Evolutionary conservation across 2,113 vertebrate species (phyloP).

Genomic region (Gallinago undulata): DNA sequence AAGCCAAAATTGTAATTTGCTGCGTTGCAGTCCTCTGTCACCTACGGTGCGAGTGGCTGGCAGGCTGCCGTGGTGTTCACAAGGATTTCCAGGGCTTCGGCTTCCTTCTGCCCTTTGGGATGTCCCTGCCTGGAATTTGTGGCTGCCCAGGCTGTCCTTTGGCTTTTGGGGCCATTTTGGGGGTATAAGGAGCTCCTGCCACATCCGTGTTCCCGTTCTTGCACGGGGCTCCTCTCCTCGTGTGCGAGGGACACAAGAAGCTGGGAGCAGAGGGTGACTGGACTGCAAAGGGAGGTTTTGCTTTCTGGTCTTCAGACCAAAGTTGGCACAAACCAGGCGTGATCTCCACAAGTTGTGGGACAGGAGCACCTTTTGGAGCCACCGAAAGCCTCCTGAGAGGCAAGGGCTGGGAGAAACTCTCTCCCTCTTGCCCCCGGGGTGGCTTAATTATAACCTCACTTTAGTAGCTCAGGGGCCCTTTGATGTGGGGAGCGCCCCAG

Average conservation of each 20-base stretch:
- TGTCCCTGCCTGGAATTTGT: background rate
- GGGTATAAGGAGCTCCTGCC: background rate
- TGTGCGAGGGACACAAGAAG: background rate
- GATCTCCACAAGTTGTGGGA: background rate
- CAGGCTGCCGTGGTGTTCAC: background rate
- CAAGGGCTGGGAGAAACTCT: constrained; percentile 12
- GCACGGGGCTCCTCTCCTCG: background rate
- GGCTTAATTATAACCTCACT: constrained; percentile 25
- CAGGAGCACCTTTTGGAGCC: accelerated
- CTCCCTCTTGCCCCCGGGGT: background rate
- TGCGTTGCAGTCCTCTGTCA: accelerated
- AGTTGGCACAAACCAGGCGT: accelerated
- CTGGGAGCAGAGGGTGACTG: accelerated
- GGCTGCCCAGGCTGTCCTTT: background rate
- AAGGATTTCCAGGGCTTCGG: background rate
- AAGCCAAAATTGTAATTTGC: background rate
- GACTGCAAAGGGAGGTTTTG: background rate
- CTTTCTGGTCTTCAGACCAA: background rate
- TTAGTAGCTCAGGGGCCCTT: constrained; percentile 23
- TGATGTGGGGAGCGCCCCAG: constrained; percentile 46
- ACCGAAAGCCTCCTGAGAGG: background rate
- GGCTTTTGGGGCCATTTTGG: background rate
- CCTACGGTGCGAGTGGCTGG: accelerated
- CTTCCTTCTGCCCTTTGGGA: background rate
- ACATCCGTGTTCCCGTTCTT: background rate